Evolutionary conservation across 2,113 vertebrate species (phyloP).

Genomic region (Tonatia bakeri): DNA sequence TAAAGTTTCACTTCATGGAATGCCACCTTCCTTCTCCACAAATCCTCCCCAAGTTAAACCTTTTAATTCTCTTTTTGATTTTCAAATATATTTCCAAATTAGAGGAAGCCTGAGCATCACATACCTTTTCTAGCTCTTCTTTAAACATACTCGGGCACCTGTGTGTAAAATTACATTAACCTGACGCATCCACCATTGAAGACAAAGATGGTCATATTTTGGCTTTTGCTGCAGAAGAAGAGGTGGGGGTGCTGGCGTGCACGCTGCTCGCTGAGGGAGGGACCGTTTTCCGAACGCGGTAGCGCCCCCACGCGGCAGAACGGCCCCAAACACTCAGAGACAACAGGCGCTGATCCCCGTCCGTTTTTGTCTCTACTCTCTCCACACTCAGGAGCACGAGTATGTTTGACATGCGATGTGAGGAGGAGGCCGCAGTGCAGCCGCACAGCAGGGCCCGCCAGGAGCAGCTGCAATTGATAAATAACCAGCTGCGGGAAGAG

Average conservation of each 20-base stretch:
- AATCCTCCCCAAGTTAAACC: not conserved
- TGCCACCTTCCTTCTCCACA: not conserved
- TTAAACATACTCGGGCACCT: not conserved
- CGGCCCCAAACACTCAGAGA: not conserved
- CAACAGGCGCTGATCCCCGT: not conserved
- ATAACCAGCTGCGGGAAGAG: conserved; percentile 92
- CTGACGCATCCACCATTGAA: not conserved
- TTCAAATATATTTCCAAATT: conserved; percentile 34
- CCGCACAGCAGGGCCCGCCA: conserved; percentile 94
- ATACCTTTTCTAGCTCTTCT: not conserved
- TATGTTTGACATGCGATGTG: conserved; percentile 95
- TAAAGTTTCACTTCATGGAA: not conserved
- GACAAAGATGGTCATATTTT: conserved; percentile 1
- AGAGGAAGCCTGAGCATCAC: not conserved
- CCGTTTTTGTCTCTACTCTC: not conserved
- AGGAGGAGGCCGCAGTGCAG: conserved; percentile 85
- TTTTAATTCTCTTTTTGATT: conserved; percentile 61
- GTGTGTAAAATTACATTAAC: not conserved
- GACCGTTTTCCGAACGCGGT: conserved; percentile 17
- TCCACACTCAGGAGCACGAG: conserved; percentile 88
- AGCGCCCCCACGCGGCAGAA: conserved; percentile 74
- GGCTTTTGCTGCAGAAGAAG: not conserved
- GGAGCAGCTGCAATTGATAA: conserved; percentile 91
- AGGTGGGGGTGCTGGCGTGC: not conserved
- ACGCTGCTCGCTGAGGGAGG: not conserved